phyloP scores from a whole-genome alignment of 2,888 invertebrate genomes.

The Protodeltote pygarga region DNA sequence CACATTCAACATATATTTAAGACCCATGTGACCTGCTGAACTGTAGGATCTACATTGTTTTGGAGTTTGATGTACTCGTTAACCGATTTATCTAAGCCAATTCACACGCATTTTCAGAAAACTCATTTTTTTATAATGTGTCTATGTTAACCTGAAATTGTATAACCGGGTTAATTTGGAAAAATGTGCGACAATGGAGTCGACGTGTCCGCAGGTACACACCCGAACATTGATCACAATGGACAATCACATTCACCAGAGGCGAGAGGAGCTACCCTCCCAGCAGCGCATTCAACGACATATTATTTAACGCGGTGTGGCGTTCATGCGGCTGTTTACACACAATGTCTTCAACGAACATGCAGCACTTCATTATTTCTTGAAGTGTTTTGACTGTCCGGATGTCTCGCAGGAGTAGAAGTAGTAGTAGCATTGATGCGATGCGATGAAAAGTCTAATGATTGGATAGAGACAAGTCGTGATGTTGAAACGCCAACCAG shows the following conservation, averaged over 20 bases:
- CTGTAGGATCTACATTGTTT: conserved; percentile 32
- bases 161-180: conserved; percentile 39
- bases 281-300: conserved; percentile 50
- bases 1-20: conserved; percentile 52
- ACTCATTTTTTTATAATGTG: background rate
- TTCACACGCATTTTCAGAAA: conserved; percentile 7
- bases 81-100: conserved; percentile 36
- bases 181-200: conserved; percentile 33
- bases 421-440: conserved; percentile 66
- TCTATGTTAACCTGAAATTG: conserved; percentile 27
- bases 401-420: conserved; percentile 60
- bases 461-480: conserved; percentile 61
- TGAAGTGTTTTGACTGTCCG: conserved; percentile 59
- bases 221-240: conserved; percentile 36
- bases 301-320: conserved; percentile 58
- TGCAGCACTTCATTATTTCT: conserved; percentile 70
- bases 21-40: conserved; percentile 43
- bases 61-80: conserved; percentile 21
- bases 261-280: conserved; percentile 52
- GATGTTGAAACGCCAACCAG: conserved; percentile 66
- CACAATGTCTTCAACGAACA: conserved; percentile 63
- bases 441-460: conserved; percentile 73
- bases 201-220: conserved; percentile 50
- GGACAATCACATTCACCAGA: conserved; percentile 40
- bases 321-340: conserved; percentile 65